Conservation (phyloP, 2,888 invertebrate species). For the Pseudococcus longispinus region DNA sequence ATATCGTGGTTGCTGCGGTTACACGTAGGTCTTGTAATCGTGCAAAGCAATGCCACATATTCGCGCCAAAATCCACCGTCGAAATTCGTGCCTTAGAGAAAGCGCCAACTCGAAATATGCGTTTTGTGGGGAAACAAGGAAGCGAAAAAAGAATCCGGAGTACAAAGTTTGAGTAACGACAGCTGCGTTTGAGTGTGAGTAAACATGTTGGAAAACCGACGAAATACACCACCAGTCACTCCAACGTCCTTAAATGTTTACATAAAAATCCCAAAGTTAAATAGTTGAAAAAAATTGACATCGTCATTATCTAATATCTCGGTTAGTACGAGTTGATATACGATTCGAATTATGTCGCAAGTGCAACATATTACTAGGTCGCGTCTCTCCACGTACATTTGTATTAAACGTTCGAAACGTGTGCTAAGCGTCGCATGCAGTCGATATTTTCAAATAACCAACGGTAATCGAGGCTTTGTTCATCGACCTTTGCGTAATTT, state of each 20-base stretch:
- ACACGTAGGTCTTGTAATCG: neutral
- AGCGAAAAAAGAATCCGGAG: neutral
- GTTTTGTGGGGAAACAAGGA: neutral
- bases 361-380: neutral
- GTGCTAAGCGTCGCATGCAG: neutral
- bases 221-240: neutral
- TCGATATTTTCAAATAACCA: neutral
- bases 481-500: conserved; percentile 1
- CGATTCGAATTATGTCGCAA: neutral
- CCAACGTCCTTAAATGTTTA: neutral
- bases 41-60: neutral
- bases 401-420: neutral
- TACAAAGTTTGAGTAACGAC: neutral
- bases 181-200: neutral
- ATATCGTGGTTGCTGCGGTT: neutral
- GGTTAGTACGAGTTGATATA: neutral
- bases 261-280: neutral
- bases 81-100: neutral
- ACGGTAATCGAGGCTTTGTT: neutral
- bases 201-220: neutral
- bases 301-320: neutral
- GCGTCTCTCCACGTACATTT: neutral
- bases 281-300: neutral
- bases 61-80: neutral
- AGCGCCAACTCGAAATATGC: neutral